These are phyloP conservation scores for Leuctra nigra DNA, from an alignment of 2,888 invertebrate genomes.

Conservation along the genomic window DNA sequence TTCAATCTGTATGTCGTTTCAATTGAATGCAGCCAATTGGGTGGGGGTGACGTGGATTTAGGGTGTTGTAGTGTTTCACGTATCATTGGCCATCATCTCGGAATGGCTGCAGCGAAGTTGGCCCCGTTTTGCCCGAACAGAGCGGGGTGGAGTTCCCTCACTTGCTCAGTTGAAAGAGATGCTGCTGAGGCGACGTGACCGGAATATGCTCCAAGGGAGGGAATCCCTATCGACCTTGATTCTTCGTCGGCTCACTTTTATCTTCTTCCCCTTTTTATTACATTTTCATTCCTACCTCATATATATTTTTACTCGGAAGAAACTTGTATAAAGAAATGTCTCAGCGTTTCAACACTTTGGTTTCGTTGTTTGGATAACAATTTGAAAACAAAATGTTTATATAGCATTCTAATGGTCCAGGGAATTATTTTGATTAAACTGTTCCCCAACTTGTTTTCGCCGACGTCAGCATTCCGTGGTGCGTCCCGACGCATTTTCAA, in stretches of 20 bases:
- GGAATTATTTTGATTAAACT: too few species aligned
- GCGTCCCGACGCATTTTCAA: not conserved
- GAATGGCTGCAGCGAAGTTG: conserved; percentile 14
- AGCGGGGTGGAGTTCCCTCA: not conserved
- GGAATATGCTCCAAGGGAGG: not conserved
- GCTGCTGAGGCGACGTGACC: conserved; percentile 2
- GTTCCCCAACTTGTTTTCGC: too few species aligned
- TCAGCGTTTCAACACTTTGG: too few species aligned
- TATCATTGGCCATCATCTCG: not conserved
- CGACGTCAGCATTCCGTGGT: not conserved
- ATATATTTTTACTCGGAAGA: too few species aligned
- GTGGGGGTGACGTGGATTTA: not conserved
- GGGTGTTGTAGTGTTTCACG: not conserved
- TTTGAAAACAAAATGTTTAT: too few species aligned
- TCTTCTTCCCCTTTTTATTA: not conserved
- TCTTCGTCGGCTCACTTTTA: conserved; percentile 5
- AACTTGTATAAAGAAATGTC: too few species aligned
- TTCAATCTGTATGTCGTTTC: conserved; percentile 7
- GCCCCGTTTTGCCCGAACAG: conserved; percentile 8
- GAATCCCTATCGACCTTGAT: conserved; percentile 13
- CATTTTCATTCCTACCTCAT: not conserved
- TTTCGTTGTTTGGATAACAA: too few species aligned
- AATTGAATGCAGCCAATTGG: not conserved
- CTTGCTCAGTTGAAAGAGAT: conserved; percentile 7
- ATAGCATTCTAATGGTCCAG: too few species aligned